Evolutionary conservation across 23 tunicate species (phyloP), one percentile per base, ranked within the genome.

Genomic region (Ciona savignyi): DNA sequence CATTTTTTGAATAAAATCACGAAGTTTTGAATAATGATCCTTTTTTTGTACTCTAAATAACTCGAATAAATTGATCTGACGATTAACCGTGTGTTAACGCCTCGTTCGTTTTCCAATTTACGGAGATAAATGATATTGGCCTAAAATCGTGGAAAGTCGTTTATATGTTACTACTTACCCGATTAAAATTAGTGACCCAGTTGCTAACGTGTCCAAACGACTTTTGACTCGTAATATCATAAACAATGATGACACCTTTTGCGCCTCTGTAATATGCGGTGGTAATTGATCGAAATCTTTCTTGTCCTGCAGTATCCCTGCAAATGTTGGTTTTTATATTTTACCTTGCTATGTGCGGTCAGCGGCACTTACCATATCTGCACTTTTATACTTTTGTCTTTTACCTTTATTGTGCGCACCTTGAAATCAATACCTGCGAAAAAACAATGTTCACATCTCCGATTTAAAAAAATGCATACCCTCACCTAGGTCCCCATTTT

Each of bases 261-360:
- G 93, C 85, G 1, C 93, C 93, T 33, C 93, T 70, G 77, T 86
- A 86, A 42, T 86, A 86, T 9, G 85, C 77, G 1, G 93, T 79
- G 27, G 93, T 86, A 21, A 86, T 79, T 1, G 93, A 79, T 30
- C 85, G 84, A 74, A 74, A 86, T 34, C 68, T 68, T 74, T 86
- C 93, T 34, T 86, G 93, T 34, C 93, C 93, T 2, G 93, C 93
- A 1, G 93, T 86, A 56, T 86, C 93, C 93, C 93, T 86, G 70
- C 0, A 61, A n/a, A 25, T 19, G 25, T 34, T 35, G 1, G 49
- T 11, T 9, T 27, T 30, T 29, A 26, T 30, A 27, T 11, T 15
- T 64, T 0, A 20, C 30, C 23, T 11, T 0, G 0, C 19, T n/a
- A n/a, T n/a, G n/a, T n/a, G 20, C 19, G 61, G 20, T 11, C 28